These are phyloP conservation scores for Poicephalus meyeri DNA, from an alignment of 2,113 vertebrate species.

Conservation along the genomic window DNA sequence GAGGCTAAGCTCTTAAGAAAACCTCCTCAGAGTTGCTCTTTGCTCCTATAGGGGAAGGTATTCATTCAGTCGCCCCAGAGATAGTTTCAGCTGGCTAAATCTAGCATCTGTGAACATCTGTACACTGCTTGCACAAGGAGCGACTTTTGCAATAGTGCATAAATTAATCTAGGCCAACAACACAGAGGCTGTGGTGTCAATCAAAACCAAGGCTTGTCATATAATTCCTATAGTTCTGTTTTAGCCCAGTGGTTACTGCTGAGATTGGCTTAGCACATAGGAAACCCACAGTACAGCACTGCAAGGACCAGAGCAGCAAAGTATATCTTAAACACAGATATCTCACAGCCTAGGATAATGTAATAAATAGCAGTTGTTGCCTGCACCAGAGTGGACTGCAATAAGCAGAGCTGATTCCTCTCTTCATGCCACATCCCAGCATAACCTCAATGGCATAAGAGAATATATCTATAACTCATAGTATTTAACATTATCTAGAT, in stretches of 20 bases:
- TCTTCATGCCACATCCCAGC: not conserved
- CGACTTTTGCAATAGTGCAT: not conserved
- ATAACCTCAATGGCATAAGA: not conserved
- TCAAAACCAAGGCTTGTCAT: not conserved
- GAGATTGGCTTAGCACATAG: not conserved
- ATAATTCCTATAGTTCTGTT: accelerated
- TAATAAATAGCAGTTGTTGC: not conserved
- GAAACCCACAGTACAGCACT: not conserved
- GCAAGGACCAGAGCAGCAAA: not conserved
- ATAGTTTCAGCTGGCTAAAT: not conserved
- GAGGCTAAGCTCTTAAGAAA: not conserved
- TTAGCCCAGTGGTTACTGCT: not conserved
- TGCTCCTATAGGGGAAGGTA: not conserved
- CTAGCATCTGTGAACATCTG: not conserved
- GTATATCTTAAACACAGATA: not conserved
- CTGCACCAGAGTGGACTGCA: not conserved
- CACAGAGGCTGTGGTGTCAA: not conserved
- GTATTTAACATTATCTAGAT: not conserved
- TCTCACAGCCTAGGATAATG: not conserved
- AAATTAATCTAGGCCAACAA: not conserved
- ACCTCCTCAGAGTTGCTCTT: not conserved
- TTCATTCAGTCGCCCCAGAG: not conserved
- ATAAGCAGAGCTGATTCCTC: not conserved
- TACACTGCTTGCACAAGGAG: not conserved
- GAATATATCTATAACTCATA: not conserved